Percentiles rank a stretch among this genome's conserved stretches.
These are phyloP conservation scores for Chrysochloris asiatica DNA, from an alignment of 2,113 vertebrate genomes.

Conservation along the genomic window DNA sequence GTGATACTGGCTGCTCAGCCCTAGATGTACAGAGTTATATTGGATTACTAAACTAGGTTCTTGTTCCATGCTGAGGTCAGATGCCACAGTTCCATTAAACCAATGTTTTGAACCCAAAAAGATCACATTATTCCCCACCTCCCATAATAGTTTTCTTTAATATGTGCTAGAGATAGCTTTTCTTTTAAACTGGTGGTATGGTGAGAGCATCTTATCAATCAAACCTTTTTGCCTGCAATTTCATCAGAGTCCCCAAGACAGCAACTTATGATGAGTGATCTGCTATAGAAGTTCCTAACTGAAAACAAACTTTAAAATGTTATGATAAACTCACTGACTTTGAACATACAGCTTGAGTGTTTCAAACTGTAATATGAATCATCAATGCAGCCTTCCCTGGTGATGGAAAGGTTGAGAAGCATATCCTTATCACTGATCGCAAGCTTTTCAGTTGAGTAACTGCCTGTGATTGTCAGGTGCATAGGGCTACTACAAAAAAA, in stretches of 20 bases:
- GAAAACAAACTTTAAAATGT: conserved; percentile 61
- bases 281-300: conserved; percentile 35
- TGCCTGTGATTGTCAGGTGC: neutral
- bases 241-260: conserved; percentile 4
- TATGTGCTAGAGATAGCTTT: conserved; percentile 20
- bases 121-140: neutral
- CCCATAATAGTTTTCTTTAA: conserved; percentile 27
- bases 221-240: conserved; percentile 47
- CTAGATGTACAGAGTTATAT: neutral
- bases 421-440: neutral
- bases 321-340: conserved; percentile 54
- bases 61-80: neutral
- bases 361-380: neutral
- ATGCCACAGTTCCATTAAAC: neutral
- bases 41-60: neutral
- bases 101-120: neutral
- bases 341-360: conserved; percentile 8
- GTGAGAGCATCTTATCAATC: neutral
- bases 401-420: neutral
- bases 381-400: neutral
- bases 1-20: neutral
- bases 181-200: conserved; percentile 5
- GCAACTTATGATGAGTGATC: conserved; percentile 33
- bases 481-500: too few species aligned
- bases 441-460: neutral